phyloP scores from a whole-genome alignment of 1,140 invertebrate species.

The Galleria mellonella region DNA sequence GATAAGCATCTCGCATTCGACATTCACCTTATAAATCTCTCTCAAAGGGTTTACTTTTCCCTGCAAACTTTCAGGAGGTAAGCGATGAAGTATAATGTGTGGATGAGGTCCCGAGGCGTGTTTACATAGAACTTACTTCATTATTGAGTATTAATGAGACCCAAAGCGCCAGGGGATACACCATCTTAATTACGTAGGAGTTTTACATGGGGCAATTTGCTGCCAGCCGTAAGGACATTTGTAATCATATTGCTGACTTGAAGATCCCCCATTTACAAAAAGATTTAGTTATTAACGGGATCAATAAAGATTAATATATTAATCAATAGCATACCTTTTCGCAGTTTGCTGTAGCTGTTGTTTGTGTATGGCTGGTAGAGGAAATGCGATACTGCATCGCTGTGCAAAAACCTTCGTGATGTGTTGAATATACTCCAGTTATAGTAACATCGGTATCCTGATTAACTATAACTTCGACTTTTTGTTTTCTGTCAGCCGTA shows the following conservation, averaged over 20 bases:
- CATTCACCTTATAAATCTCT: constrained; percentile 20
- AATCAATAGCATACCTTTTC: constrained; percentile 65
- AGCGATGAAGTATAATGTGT: constrained; percentile 45
- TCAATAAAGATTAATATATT: background rate
- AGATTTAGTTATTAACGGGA: too few species aligned
- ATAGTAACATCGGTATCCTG: constrained; percentile 91
- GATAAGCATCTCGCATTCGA: constrained; percentile 16
- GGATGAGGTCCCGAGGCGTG: constrained; percentile 56
- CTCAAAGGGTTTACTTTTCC: constrained; percentile 39
- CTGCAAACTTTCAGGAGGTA: constrained; percentile 18
- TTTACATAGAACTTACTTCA: constrained; percentile 66
- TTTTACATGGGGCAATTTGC: constrained; percentile 25
- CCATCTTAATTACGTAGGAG: constrained; percentile 30
- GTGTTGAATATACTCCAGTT: constrained; percentile 83
- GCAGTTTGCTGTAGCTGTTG: constrained; percentile 83
- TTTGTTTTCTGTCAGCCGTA: constrained; percentile 74
- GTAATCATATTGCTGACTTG: background rate
- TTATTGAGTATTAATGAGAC: constrained; percentile 60
- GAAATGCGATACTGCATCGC: constrained; percentile 89
- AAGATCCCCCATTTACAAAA: too few species aligned
- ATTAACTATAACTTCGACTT: constrained; percentile 82
- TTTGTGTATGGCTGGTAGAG: constrained; percentile 85
- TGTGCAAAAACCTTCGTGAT: constrained; percentile 89
- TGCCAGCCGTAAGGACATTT: constrained; percentile 10
- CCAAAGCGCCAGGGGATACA: constrained; percentile 32